phyloP scores from a whole-genome alignment of 2,113 vertebrate genomes.

The Xenopus laevis region DNA sequence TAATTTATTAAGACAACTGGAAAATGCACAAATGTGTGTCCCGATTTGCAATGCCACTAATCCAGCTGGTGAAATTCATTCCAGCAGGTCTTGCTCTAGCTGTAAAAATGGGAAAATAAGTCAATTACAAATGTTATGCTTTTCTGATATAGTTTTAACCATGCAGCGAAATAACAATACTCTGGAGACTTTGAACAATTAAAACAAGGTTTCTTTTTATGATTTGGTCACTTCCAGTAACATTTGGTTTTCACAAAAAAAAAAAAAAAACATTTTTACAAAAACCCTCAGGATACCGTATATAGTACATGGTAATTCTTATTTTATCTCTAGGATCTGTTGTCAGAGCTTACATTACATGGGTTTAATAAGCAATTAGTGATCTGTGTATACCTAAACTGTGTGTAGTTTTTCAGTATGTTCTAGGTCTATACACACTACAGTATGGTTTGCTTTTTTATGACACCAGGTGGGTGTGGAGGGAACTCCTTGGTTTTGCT shows the following conservation, averaged over 20 bases:
- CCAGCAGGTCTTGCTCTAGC: constrained; percentile 75
- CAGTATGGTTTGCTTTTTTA: too few species aligned
- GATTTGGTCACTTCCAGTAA: constrained; percentile 57
- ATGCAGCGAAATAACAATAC: constrained; percentile 59
- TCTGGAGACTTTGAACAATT: constrained; percentile 64
- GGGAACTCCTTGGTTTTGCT: too few species aligned
- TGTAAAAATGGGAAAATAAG: constrained; percentile 91
- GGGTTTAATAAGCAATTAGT: too few species aligned
- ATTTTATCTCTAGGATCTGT: not conserved
- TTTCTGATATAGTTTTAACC: constrained; percentile 50
- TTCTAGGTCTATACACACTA: too few species aligned
- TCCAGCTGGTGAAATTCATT: constrained; percentile 80
- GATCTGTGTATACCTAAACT: too few species aligned
- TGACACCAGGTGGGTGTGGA: too few species aligned
- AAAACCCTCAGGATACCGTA: not conserved
- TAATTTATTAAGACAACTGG: too few species aligned
- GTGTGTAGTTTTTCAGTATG: too few species aligned
- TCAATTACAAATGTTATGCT: constrained; percentile 78
- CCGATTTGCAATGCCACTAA: constrained; percentile 59
- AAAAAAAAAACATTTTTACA: too few species aligned
- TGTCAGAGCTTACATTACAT: too few species aligned
- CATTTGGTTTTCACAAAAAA: constrained; percentile 41
- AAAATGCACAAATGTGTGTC: constrained; percentile 57
- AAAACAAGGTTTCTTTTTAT: constrained; percentile 56
- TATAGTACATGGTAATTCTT: not conserved